Base-by-base conservation (phyloP, 2,888 invertebrate genomes). In the Cantharis lateralis region DNA sequence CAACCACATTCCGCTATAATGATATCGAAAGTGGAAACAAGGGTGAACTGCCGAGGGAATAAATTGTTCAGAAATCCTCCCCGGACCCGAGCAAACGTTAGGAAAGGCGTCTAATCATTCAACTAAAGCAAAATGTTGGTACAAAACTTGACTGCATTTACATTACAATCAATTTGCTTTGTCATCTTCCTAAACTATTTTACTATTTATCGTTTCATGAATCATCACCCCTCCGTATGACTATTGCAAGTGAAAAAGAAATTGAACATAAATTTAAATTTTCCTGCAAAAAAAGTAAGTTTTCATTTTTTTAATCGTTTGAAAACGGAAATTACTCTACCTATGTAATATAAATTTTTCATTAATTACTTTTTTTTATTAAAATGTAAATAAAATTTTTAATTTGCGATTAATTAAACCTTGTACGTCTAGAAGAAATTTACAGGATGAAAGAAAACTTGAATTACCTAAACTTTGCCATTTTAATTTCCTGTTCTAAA, bases 21-120 rank as follows among this genome's bases (percentile, higher is more conserved):
- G 83, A 82, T 81, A 83, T 81, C 80, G 83, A 83, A 85, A 84
- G 83, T 84, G 84, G 85, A 84, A 84, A 84, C 84, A 85, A 83
- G 83, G 82, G 81, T 80, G 75, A 79, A 74, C 80, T 79, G 81
- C 82, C 80, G 75, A 70, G 83, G 81, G 83, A 81, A 84, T 79
- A 76, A 77, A 80, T 80, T 76, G 79, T 73, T 75, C 75, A 75
- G 81, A 80, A 79, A 77, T 78, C 68, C 76, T 76, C 78, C 77
- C 69, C 68, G 75, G 78, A 74, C 71, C 63, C 76, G 24, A 24
- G 66, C 62, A 70, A 75, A 66, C 75, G 72, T 73, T 48, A 72
- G 75, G 78, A 48, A 77, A 75, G 70, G 78, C 75, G 78, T 78
- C 78, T 66, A 72, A 78, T 73, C 78, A 78, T 75, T 69, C 64